Evolutionary conservation across 2,797 vertebrate species (phyloP), one percentile per base, ranked within the genome.

Genomic region (Eurystomus glaucurus): DNA sequence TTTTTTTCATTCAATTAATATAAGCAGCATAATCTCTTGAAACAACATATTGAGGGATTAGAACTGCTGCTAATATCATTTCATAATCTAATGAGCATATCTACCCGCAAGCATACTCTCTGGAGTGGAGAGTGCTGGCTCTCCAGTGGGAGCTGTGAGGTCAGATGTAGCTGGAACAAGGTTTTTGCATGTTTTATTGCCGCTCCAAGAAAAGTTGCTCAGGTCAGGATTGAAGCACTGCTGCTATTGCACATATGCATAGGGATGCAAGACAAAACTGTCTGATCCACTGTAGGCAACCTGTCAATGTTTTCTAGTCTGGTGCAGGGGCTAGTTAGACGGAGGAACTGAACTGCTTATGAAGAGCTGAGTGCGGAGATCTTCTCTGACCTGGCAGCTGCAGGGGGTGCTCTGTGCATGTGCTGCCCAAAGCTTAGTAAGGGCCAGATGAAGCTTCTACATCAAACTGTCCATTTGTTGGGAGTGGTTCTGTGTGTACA

Each of bases 341-440:
- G 55, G 29, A 69, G 23, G 39, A 35, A 17, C 39, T 21, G 33
- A 68, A 8, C 33, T 11, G 43, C 20, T 1, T 15, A 43, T 0
- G 4, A 19, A 45, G 58, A n/a, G 20, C 35, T 5, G 19, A 69
- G 71, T 7, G 21, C 28, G 31, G 65, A 57, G 61, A 22, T 66
- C 39, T 82, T 14, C 15, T 45, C 60, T 66, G 51, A 25, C 43
- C 10, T 31, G 23, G 33, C 52, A 64, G 57, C 95, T 91, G 74
- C 35, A 95, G 89, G 37, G 93, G 81, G 86, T 86, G 89, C 94
- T 96, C 62, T 79, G 35, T 41, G 66, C 31, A 12, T 11, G 52
- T 0, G 0, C 70, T 95, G 78, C 41, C 60, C 17, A 17, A 21
- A 57, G 41, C 35, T 62, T n/a, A 12, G 26, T 6, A 28, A n/a